Conservation (phyloP, 2,113 vertebrate species). For the Drymodes brunneopygia region DNA sequence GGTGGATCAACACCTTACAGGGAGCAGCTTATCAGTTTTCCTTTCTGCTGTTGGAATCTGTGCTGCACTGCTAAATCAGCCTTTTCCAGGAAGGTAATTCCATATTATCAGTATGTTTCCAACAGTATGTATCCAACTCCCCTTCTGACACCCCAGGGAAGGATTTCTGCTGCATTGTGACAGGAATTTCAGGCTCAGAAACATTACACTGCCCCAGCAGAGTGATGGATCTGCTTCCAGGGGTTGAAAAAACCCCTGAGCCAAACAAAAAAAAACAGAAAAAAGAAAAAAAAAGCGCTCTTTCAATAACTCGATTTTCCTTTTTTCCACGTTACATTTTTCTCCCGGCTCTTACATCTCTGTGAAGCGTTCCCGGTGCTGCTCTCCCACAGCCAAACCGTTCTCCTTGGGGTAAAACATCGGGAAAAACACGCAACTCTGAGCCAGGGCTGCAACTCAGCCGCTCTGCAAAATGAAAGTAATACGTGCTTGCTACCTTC, state of each 20-base stretch:
- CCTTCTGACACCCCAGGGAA: neutral
- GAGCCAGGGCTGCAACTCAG: neutral
- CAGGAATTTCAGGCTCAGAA: neutral
- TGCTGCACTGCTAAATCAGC: neutral
- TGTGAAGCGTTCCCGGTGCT: rapidly evolving
- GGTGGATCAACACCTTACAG: neutral
- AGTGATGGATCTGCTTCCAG: neutral
- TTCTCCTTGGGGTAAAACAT: neutral
- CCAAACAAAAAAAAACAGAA: neutral
- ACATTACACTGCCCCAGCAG: neutral
- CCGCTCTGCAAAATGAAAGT: constrained; percentile 43
- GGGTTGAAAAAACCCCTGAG: neutral
- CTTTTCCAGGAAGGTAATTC: neutral
- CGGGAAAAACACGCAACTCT: rapidly evolving
- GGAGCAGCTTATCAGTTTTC: neutral
- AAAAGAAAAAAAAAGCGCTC: too few species aligned
- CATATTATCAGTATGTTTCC: neutral
- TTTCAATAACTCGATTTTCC: neutral
- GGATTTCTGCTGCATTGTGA: neutral
- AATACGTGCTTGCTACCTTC: neutral
- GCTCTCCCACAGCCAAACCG: neutral
- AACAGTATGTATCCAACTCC: neutral
- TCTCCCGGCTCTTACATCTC: neutral
- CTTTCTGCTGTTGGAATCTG: neutral
- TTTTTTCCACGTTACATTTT: neutral